Percentiles rank a stretch among this genome's conserved stretches.
phyloP scores from a whole-genome alignment of 1,140 invertebrate genomes.

The Drosophila ironensis region DNA sequence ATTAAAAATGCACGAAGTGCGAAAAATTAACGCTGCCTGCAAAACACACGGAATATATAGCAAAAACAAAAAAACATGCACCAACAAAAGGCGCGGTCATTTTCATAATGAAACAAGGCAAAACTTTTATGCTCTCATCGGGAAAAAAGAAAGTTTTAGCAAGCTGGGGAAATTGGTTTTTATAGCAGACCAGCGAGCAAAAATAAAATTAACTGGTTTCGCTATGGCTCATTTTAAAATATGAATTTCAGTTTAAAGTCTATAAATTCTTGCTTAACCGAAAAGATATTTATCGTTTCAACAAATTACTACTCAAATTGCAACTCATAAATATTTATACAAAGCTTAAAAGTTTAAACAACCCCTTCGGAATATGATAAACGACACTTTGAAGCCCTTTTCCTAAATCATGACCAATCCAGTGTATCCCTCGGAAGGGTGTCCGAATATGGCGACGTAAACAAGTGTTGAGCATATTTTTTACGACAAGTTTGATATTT shows the following conservation, averaged over 20 bases:
- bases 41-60: no score
- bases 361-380: no score
- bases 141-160: constrained; percentile 4
- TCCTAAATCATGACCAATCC: not conserved
- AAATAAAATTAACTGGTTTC: not conserved
- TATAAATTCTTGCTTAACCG: no score
- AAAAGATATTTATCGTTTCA: no score
- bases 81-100: constrained; percentile 18
- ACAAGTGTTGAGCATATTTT: constrained; percentile 76
- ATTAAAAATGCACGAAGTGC: constrained; percentile 30
- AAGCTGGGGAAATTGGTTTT: constrained; percentile 2
- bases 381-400: not conserved
- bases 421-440: constrained; percentile 3
- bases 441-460: constrained; percentile 37
- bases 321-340: not conserved
- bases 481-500: constrained; percentile 58
- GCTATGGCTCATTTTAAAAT: no score
- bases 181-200: not conserved
- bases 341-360: no score
- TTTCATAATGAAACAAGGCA: constrained; percentile 25
- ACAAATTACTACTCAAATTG: no score
- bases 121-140: constrained; percentile 25
- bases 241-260: no score
- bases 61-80: constrained; percentile 34
- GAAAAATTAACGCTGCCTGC: constrained; percentile 25